phyloP scores from a whole-genome alignment of 2,797 vertebrate species.

The Vultur gryphus region DNA sequence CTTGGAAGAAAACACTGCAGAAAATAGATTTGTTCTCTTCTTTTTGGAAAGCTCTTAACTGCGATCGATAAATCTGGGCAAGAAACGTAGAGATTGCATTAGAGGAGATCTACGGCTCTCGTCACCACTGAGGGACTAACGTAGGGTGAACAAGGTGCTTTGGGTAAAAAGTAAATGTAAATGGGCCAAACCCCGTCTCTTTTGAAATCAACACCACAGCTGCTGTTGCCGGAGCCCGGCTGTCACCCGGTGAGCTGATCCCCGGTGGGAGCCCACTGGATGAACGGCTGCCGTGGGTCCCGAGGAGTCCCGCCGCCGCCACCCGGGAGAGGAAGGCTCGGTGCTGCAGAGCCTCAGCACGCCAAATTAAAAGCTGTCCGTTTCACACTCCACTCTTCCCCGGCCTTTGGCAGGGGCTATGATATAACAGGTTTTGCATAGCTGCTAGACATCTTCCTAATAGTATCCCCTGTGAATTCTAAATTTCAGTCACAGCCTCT shows the following conservation, averaged over 20 bases:
- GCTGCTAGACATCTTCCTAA: conserved; percentile 63
- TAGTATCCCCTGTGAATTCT: conserved; percentile 65
- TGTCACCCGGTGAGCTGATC: not conserved
- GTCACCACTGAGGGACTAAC: rapidly evolving
- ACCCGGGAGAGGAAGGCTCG: not conserved
- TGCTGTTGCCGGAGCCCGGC: rapidly evolving
- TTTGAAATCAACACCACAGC: not conserved
- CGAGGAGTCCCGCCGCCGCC: rapidly evolving
- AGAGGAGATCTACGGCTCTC: not conserved
- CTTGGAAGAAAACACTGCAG: not conserved
- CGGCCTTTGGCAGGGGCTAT: conserved; percentile 3
- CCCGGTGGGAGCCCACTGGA: not conserved
- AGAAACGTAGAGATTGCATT: rapidly evolving
- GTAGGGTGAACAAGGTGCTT: not conserved
- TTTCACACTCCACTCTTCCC: not conserved
- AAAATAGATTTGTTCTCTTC: not conserved
- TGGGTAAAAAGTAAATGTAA: not conserved
- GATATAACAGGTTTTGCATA: conserved; percentile 38
- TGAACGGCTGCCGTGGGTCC: rapidly evolving
- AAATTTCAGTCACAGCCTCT: conserved; percentile 70
- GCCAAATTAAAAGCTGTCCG: not conserved
- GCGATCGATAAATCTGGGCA: not conserved
- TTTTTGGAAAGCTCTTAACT: not conserved
- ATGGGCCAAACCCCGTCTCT: rapidly evolving
- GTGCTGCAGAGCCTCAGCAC: not conserved